Evolutionary conservation across 2,113 vertebrate species (phyloP).

Genomic region (Pycnonotus jocosus): DNA sequence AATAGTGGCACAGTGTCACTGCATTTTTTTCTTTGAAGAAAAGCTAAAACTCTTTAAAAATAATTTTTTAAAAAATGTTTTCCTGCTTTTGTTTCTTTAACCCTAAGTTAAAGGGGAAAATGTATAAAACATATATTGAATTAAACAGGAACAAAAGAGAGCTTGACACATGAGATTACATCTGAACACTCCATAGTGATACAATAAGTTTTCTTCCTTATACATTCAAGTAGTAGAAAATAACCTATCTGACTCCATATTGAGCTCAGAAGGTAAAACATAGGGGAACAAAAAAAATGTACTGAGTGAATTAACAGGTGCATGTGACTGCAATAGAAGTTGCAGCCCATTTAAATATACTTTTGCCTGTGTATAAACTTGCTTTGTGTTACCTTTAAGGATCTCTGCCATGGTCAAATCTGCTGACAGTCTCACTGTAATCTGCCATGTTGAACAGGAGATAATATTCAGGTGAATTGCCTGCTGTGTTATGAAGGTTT

Average conservation of each 20-base stretch:
- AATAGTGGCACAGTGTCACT: neutral
- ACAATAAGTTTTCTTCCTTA: neutral
- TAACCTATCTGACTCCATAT: neutral
- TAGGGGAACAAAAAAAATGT: neutral
- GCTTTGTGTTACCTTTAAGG: neutral
- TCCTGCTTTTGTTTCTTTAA: neutral
- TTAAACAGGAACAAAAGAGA: neutral
- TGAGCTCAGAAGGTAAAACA: neutral
- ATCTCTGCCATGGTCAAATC: neutral
- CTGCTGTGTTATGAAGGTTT: neutral
- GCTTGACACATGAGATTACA: neutral
- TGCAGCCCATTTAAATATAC: neutral
- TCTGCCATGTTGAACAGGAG: neutral
- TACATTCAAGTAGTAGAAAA: neutral
- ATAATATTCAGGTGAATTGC: neutral
- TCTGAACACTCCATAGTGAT: neutral
- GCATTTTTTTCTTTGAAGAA: neutral
- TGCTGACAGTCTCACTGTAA: neutral
- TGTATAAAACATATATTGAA: accelerated
- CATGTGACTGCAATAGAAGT: neutral
- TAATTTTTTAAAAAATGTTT: neutral
- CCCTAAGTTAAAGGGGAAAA: neutral
- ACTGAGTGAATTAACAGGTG: neutral
- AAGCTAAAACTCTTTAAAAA: neutral
- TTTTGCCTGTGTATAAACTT: neutral